Conservation (phyloP, 2,113 vertebrate genomes). For the Sapajus apella region DNA sequence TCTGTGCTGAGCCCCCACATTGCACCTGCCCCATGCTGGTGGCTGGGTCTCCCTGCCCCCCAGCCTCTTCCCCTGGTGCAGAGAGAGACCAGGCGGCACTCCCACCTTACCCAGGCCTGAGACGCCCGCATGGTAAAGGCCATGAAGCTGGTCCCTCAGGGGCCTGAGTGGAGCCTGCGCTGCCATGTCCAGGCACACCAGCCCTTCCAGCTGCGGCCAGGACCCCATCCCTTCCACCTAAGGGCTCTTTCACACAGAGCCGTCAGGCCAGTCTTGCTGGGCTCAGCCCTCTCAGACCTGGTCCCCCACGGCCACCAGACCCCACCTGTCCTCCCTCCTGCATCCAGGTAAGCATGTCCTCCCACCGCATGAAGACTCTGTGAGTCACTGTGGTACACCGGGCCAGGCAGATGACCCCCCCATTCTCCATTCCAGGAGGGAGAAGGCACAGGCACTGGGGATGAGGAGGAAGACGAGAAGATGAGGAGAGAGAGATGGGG, state of each 20-base stretch:
- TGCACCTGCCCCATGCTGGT: neutral
- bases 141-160: neutral
- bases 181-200: rapidly evolving
- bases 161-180: neutral
- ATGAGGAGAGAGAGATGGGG: no score
- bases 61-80: no score
- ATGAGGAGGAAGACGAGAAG: no score
- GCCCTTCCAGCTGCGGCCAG: neutral
- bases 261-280: neutral
- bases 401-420: neutral
- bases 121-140: neutral
- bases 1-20: neutral
- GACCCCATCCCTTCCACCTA: neutral
- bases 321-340: rapidly evolving
- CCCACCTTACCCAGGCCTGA: no score
- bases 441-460: rapidly evolving
- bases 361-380: neutral
- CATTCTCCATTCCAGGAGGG: neutral
- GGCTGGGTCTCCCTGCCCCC: neutral
- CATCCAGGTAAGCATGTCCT: rapidly evolving
- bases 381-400: neutral
- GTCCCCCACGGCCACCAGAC: neutral
- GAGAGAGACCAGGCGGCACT: no score
- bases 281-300: neutral
- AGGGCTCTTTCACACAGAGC: neutral